Percentiles rank a stretch among this genome's conserved stretches.
Conservation (phyloP, 2,888 invertebrate species). For the Ochropacha duplaris region DNA sequence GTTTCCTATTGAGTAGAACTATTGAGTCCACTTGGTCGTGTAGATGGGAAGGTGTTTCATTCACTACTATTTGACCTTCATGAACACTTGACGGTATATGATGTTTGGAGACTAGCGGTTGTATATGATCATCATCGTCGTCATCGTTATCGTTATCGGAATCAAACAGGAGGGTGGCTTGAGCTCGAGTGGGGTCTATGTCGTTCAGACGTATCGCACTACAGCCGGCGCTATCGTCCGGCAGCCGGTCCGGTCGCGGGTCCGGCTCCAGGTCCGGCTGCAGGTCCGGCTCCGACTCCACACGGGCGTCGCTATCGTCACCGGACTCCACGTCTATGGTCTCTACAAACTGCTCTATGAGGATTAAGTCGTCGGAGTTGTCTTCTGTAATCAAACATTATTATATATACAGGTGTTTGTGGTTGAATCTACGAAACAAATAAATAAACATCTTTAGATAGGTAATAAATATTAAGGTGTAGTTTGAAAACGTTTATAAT, state of each 20-base stretch:
- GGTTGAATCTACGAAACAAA: too few relatives aligned
- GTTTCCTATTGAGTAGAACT: too few relatives aligned
- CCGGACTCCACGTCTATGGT: background rate
- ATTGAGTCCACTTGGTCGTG: too few relatives aligned
- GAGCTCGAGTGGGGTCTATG: background rate
- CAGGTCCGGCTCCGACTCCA: background rate
- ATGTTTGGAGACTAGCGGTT: too few relatives aligned
- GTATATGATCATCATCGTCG: too few relatives aligned
- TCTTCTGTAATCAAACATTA: background rate
- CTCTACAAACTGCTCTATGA: constrained; percentile 4
- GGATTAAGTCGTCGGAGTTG: background rate
- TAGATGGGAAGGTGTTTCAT: background rate
- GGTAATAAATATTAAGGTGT: too few relatives aligned
- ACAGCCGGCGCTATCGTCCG: background rate
- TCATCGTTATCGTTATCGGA: constrained; percentile 7
- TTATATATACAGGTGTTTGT: too few relatives aligned
- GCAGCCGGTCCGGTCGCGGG: constrained; percentile 1
- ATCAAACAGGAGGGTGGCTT: constrained; percentile 17
- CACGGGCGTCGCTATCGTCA: background rate
- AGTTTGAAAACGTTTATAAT: too few relatives aligned
- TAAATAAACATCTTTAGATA: too few relatives aligned
- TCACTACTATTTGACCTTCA: too few relatives aligned
- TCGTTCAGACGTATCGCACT: background rate
- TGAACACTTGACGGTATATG: too few relatives aligned
- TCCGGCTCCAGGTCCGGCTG: background rate